Conservation (phyloP, 2,888 invertebrate genomes). For the Drosophila histrio region DNA sequence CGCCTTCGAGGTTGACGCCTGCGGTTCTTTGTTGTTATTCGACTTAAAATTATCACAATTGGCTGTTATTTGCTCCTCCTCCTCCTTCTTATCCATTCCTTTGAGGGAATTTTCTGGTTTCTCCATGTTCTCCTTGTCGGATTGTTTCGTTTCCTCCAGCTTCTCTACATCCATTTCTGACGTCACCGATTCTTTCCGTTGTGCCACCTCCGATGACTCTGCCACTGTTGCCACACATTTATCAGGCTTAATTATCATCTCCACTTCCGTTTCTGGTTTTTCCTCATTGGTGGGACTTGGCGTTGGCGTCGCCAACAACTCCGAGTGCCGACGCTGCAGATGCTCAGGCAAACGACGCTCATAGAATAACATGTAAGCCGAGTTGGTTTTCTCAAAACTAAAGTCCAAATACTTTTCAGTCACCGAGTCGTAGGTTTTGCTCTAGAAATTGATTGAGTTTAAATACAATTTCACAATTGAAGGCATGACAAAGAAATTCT, state of each 20-base stretch:
- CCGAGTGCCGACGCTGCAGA: constrained; percentile 82
- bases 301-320: constrained; percentile 69
- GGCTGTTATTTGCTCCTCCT: constrained; percentile 67
- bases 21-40: constrained; percentile 62
- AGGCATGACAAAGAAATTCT: constrained; percentile 37
- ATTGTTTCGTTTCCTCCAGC: background rate
- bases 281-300: constrained; percentile 69
- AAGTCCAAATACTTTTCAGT: constrained; percentile 99
- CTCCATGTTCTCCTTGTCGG: constrained; percentile 1
- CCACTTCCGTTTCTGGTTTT: constrained; percentile 47
- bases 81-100: constrained; percentile 19
- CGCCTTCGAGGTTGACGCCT: constrained; percentile 69
- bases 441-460: constrained; percentile 85
- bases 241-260: constrained; percentile 15
- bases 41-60: constrained; percentile 82
- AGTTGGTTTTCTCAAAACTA: constrained; percentile 98
- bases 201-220: background rate
- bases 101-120: background rate
- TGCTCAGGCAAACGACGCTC: constrained; percentile 88
- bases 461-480: background rate
- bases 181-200: background rate
- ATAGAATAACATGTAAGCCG: constrained; percentile 98
- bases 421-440: constrained; percentile 97
- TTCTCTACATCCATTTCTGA: background rate
- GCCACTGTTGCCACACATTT: constrained; percentile 13